Base-by-base conservation (phyloP, 2,797 vertebrate species). In the Discoglossus pictus region DNA sequence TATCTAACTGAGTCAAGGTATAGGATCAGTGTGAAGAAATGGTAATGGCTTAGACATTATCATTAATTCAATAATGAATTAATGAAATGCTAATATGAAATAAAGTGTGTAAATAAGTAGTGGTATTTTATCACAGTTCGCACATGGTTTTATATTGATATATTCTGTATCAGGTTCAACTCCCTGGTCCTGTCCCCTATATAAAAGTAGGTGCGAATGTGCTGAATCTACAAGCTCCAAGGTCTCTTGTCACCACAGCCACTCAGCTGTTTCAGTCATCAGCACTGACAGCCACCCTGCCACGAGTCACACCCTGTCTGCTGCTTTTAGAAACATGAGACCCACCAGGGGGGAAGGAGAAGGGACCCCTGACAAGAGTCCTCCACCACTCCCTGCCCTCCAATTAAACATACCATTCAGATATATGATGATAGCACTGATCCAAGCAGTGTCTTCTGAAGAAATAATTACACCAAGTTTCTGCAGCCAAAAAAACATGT, bases 191-290 rank as follows among this genome's bases (percentile, higher is more conserved):
- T 21, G 52, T 21, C 18, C 50, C 34, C 67, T 62, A 61, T 62
- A 55, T 70, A 61, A 48, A 53, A 51, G 46, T 16, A 65, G 44
- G 8, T 21, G 8, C 27, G 52, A 40, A 47, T 42, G 40, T 47
- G 27, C 40, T 67, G 46, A 52, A 46, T 21, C 17, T 81, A 79
- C 61, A 76, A 78, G 78, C 78, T 78, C 78, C 66, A 75, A 75
- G 74, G 80, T 74, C 86, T 23, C 67, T 42, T 48, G 50, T 63
- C 43, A 50, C 65, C 39, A 23, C 24, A 13, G 47, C 47, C 43
- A 50, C 51, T 24, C 68, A 70, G 68, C 68, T 70, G 68, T 70
- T 58, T 10, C 24, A 70, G 68, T 35, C 35, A 50, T 70, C 68
- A 70, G 16, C 16, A 12, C 16, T 54, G 50, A 69, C 67, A 63